Conservation (phyloP, 2,797 vertebrate species). For the Antrozous pallidus region DNA sequence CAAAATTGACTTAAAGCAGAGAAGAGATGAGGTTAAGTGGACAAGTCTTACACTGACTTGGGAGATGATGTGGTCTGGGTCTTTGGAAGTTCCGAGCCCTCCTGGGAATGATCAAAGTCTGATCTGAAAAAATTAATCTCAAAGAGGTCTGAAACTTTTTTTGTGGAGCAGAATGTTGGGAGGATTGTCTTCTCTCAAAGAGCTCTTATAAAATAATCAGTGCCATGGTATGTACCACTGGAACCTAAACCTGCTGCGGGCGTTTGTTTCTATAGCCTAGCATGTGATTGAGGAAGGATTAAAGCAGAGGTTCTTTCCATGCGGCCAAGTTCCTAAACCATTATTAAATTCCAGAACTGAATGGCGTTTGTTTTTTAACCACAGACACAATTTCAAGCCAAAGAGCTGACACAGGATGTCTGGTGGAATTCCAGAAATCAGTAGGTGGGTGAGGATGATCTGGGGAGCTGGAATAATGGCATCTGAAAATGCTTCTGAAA, state of each 20-base stretch:
- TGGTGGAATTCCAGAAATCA: conserved; percentile 1
- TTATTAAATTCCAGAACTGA: background rate
- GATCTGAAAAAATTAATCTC: background rate
- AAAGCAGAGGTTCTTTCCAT: background rate
- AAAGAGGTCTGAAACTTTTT: background rate
- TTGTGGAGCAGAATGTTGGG: background rate
- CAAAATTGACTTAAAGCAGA: background rate
- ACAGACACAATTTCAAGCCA: background rate
- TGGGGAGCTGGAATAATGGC: background rate
- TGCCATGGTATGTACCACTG: too few relatives aligned
- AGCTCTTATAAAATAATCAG: background rate
- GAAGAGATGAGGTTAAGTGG: background rate
- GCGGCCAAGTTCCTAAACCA: background rate
- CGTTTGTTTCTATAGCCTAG: background rate
- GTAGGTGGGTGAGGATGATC: background rate
- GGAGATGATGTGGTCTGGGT: background rate
- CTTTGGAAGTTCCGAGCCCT: background rate
- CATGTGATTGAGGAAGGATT: too few relatives aligned
- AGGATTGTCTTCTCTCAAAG: background rate
- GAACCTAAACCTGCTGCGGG: background rate
- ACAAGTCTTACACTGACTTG: background rate
- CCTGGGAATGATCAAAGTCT: background rate
- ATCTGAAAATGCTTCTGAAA: background rate
- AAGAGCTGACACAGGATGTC: background rate
- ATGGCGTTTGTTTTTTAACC: background rate